Evolutionary conservation across 2,113 vertebrate species (phyloP), one percentile per base, ranked within the genome.

Genomic region (Aramus guarauna): DNA sequence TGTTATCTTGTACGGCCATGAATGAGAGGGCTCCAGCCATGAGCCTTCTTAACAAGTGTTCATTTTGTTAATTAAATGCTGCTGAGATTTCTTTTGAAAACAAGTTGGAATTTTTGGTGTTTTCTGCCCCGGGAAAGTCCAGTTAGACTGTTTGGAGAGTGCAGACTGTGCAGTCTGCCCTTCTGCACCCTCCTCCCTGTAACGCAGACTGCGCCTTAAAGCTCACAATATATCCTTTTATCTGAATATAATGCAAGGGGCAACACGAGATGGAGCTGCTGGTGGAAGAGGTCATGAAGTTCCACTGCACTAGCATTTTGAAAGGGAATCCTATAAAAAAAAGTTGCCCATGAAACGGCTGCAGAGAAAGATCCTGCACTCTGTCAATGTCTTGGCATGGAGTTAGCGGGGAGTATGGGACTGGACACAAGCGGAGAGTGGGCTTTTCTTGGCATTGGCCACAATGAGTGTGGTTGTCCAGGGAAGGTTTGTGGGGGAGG

Each of bases 391-490:
- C 86, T 84, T 97, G 97, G 93, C 85, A 76, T 88, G 69, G 90
- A 88, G 53, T 74, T 88, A 96, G 67, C 73, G 48, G 43, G 26
- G 85, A 91, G 14, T 47, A 52, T 55, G 94, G 39, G 93, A 84
- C 63, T 78, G 78, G 92, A 90, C 66, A 85, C 47, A 83, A 92
- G 90, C 2, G 15, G 80, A 95, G 95, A 97, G 76, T 85, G 96
- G 84, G 95, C 80, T 94, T 97, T 97, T 96, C 91, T 95, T 95
- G 94, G 96, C 92, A 37, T 93, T 83, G 82, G 72, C 80, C 92
- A 98, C 97, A 98, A 98, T 96, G 88, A 96, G n/a, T 34, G 48
- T 83, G 82, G 96, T 97, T 98, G 96, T 96, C 85, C 78, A 80
- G 94, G 47, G 73, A 96, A 97, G 96, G 87, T 52, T 52, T 87